Evolutionary conservation across 2,113 vertebrate species (phyloP), one percentile per base, ranked within the genome.

Genomic region (Orientallactaga bullata): DNA sequence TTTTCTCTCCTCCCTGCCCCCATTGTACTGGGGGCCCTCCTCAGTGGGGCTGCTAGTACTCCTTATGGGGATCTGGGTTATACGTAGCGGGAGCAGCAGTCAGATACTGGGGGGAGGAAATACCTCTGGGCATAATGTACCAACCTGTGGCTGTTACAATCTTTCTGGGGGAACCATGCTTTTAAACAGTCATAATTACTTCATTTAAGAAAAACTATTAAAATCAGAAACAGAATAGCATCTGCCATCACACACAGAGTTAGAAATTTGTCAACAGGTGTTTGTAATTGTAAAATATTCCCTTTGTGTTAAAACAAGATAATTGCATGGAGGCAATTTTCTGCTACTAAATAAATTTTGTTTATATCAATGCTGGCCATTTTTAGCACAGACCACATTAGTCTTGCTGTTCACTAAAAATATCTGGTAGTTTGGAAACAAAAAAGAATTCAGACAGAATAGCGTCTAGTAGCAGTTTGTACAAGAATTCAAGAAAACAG

Each of bases 281-380:
- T 93, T 95, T 83, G 69, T 73, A 82, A 95, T 88, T 88, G 85
- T 93, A 84, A 94, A 95, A 90, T 68, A 17, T 55, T 61, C 85
- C 65, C 63, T 96, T 94, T 95, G 68, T 86, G 89, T 90, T 94
- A 86, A 88, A 94, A 90, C 91, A 12, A 85, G 88, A 79, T 97
- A 96, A 97, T 96, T 95, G 84, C 85, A 76, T 74, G 77, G 83
- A 88, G 78, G 93, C 79, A 92, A 94, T 95, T 93, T 95, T 92
- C 89, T 94, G 91, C 85, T 78, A 63, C 93, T 93, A 80, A 94
- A 95, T 96, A 94, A 76, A 95, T 95, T 96, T 92, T 94, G 92
- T 95, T 96, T 96, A 83, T 96, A 93, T 96, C 68, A 37, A 95
- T 86, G 85, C 7, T 85, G 66, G 66, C 88, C 61, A 77, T 90